These are phyloP conservation scores for Zhuqinia jingwanae DNA, from an alignment of 2,888 invertebrate species.

Conservation along the genomic window DNA sequence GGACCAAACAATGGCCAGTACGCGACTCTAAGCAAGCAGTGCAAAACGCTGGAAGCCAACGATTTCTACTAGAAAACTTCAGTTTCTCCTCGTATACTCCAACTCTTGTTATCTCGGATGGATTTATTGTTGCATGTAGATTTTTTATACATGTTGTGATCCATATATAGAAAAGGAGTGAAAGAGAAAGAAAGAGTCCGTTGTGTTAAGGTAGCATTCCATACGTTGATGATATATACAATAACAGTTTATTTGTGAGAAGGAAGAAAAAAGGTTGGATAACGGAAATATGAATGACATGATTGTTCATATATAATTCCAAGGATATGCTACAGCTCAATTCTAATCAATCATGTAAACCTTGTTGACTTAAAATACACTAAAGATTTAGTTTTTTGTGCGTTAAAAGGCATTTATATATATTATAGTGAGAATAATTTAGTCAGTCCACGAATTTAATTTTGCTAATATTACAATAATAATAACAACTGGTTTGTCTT, in stretches of 20 bases:
- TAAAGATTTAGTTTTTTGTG: constrained; percentile 42
- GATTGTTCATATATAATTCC: background rate
- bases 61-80: constrained; percentile 94
- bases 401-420: constrained; percentile 9
- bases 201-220: constrained; percentile 65
- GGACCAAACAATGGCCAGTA: constrained; percentile 91
- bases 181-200: background rate
- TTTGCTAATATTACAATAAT: background rate
- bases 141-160: background rate
- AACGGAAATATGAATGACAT: constrained; percentile 9
- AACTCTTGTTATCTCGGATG: constrained; percentile 20
- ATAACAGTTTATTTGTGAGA: background rate
- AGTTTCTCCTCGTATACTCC: constrained; percentile 28
- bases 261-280: background rate
- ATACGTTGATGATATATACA: constrained; percentile 20
- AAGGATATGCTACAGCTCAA: constrained; percentile 66
- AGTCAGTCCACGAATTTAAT: constrained; percentile 41
- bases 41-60: constrained; percentile 95
- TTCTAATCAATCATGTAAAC: constrained; percentile 64
- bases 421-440: constrained; percentile 63
- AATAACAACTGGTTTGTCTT: background rate
- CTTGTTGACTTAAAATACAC: constrained; percentile 49
- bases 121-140: background rate
- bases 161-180: background rate
- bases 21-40: constrained; percentile 97